Evolutionary conservation across 2,888 invertebrate species (phyloP).

Genomic region (Choreutis nemorana): DNA sequence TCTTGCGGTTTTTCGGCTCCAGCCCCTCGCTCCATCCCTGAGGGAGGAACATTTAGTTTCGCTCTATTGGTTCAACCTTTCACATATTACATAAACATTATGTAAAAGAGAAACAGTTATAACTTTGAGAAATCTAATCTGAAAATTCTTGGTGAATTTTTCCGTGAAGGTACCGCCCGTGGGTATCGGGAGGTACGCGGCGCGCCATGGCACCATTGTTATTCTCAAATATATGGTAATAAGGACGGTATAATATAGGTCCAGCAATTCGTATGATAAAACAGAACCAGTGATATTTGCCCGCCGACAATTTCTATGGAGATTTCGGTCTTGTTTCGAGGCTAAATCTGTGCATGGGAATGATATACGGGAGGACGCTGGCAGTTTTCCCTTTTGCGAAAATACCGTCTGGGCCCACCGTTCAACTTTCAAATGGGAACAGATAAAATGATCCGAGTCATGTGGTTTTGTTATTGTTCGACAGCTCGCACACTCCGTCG

Average conservation of each 20-base stretch:
- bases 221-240: slow-evolving; percentile 48
- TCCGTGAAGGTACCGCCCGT: slow-evolving; percentile 21
- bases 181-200: slow-evolving; percentile 21
- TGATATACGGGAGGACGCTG: slow-evolving; percentile 42
- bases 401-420: slow-evolving; percentile 28
- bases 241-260: slow-evolving; percentile 53
- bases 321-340: slow-evolving; percentile 57
- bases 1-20: slow-evolving; percentile 57
- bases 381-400: slow-evolving; percentile 32
- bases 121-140: slow-evolving; percentile 14
- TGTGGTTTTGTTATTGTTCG: slow-evolving; percentile 13
- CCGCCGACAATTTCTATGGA: slow-evolving; percentile 61
- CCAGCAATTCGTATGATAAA: slow-evolving; percentile 62
- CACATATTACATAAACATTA: slow-evolving; percentile 19
- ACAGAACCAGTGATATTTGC: slow-evolving; percentile 54
- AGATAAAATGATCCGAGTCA: slow-evolving; percentile 12
- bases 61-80: slow-evolving; percentile 25
- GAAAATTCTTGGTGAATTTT: slow-evolving; percentile 25
- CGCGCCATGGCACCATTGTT: slow-evolving; percentile 37
- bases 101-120: slow-evolving; percentile 23
- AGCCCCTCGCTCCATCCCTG: slow-evolving; percentile 32
- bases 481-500: too few relatives aligned
- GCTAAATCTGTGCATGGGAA: slow-evolving; percentile 51
- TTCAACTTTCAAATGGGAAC: slow-evolving; percentile 1
- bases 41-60: slow-evolving; percentile 33